Conservation (phyloP, 2,888 invertebrate species). For the Crioceris asparagi region DNA sequence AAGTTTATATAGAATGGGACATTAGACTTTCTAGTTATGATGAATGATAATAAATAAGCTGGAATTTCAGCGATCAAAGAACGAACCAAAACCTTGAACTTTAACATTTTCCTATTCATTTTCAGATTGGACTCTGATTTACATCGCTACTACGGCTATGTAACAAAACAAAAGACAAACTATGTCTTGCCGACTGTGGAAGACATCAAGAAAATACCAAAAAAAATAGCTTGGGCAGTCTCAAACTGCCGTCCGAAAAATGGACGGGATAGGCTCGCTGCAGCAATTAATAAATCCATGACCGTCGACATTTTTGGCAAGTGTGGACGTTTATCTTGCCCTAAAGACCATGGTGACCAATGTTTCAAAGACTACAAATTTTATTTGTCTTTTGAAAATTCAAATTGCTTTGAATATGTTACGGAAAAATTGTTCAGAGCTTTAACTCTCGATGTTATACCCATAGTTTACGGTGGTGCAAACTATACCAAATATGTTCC, state of each 20-base stretch:
- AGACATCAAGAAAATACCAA: constrained; percentile 32
- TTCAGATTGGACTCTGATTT: constrained; percentile 34
- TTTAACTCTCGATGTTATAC: constrained; percentile 49
- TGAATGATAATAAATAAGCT: too few species aligned
- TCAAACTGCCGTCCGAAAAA: constrained; percentile 43
- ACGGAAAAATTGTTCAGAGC: constrained; percentile 51
- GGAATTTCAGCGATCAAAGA: too few species aligned
- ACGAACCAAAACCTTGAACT: too few species aligned
- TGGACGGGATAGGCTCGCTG: constrained; percentile 36
- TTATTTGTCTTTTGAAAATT: constrained; percentile 62
- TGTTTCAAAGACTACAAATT: constrained; percentile 53
- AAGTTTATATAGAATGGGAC: too few species aligned
- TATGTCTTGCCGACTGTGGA: constrained; percentile 18
- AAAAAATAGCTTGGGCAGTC: constrained; percentile 47
- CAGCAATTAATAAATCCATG: constrained; percentile 45
- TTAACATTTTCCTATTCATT: too few species aligned
- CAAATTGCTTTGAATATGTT: constrained; percentile 53
- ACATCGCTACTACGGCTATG: constrained; percentile 35
- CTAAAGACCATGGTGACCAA: constrained; percentile 24
- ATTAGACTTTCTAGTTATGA: too few species aligned
- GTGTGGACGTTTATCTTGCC: constrained; percentile 42
- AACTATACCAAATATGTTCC: constrained; percentile 47
- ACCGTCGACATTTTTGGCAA: constrained; percentile 51
- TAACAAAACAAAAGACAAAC: constrained; percentile 15
- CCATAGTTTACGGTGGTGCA: constrained; percentile 55